Conservation (phyloP, 1,140 invertebrate species). For the Drosophila prosaltans region DNA sequence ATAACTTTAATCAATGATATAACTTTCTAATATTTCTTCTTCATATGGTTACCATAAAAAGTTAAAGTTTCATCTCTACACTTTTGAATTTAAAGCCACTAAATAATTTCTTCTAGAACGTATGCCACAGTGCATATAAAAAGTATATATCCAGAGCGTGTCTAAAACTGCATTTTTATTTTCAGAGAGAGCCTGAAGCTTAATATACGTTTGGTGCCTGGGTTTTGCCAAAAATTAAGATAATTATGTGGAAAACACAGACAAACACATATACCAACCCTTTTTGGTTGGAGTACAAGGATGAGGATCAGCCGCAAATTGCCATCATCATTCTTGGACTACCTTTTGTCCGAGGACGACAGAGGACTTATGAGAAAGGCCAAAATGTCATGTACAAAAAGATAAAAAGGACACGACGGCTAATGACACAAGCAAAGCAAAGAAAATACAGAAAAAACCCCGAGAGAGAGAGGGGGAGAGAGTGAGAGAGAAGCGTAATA, state of each 20-base stretch:
- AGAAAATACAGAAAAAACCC: constrained; percentile 31
- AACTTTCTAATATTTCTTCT: too few relatives aligned
- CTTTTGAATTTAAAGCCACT: too few relatives aligned
- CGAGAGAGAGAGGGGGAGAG: constrained; percentile 5
- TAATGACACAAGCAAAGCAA: constrained; percentile 66
- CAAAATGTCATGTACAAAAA: constrained; percentile 78
- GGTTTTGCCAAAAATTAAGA: constrained; percentile 56
- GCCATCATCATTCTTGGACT: constrained; percentile 74
- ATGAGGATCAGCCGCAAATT: constrained; percentile 72
- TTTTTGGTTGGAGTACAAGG: not conserved
- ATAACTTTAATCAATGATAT: too few relatives aligned
- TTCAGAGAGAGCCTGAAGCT: not conserved
- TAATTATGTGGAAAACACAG: constrained; percentile 50
- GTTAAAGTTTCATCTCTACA: too few relatives aligned
- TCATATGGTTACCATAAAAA: too few relatives aligned
- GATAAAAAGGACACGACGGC: constrained; percentile 75
- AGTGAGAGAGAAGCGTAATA: constrained; percentile 10
- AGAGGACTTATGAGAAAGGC: constrained; percentile 75
- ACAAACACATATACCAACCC: not conserved
- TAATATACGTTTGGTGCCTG: constrained; percentile 22
- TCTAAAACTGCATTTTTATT: constrained; percentile 20
- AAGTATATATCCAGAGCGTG: constrained; percentile 28
- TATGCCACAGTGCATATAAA: constrained; percentile 5
- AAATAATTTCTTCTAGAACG: not conserved
- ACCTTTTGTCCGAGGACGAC: constrained; percentile 64